Conservation (phyloP, 2,797 vertebrate genomes). For the Argya squamiceps region DNA sequence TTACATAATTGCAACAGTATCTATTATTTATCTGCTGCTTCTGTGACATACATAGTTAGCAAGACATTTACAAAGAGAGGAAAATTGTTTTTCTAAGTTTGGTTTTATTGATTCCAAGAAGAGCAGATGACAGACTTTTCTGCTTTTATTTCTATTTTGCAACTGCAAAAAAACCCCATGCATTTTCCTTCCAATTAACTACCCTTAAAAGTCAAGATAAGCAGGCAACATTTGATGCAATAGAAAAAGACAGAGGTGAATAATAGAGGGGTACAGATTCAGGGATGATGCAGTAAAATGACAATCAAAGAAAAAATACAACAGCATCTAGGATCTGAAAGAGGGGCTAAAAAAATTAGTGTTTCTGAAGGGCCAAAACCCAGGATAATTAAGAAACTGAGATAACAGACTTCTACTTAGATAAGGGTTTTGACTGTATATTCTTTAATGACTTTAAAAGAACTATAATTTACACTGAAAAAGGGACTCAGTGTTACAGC, state of each 20-base stretch:
- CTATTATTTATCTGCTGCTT: background rate
- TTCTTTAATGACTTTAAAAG: background rate
- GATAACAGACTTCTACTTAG: background rate
- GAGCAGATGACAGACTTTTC: background rate
- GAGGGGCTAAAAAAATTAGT: background rate
- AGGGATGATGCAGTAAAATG: background rate
- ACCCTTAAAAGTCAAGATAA: background rate
- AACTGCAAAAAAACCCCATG: background rate
- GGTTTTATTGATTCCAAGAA: background rate
- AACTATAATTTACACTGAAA: background rate
- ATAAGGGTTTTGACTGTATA: background rate
- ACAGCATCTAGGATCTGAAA: background rate
- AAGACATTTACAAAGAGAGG: background rate
- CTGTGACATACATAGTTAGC: background rate
- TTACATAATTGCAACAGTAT: background rate
- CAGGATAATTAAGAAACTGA: background rate
- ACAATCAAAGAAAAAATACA: background rate
- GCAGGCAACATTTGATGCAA: background rate
- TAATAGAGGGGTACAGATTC: background rate
- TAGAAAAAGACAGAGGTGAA: background rate
- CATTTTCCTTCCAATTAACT: background rate
- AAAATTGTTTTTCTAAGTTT: background rate
- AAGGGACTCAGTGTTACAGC: background rate
- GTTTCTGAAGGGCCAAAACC: background rate
- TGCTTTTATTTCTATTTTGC: background rate